phyloP scores from a whole-genome alignment of 2,888 invertebrate genomes.

The Rotaria magnacalcarata region DNA sequence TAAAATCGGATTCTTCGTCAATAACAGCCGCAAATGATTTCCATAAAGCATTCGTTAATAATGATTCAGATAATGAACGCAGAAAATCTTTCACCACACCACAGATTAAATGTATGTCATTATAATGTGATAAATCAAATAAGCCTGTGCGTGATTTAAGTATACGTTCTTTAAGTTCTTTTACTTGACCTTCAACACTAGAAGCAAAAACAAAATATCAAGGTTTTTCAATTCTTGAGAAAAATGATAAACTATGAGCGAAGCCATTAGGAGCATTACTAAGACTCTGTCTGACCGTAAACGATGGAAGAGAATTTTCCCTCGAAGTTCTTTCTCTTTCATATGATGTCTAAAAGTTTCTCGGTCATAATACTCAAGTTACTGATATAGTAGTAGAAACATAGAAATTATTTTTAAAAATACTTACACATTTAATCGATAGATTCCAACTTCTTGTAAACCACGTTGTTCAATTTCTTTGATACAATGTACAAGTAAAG shows the following conservation, averaged over 20 bases:
- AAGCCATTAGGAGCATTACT: too few relatives aligned
- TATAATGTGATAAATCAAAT: slow-evolving; percentile 42
- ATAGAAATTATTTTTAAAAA: not conserved
- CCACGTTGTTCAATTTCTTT: slow-evolving; percentile 46
- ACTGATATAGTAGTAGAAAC: too few relatives aligned
- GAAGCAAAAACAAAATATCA: not conserved
- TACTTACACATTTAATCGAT: slow-evolving; percentile 43
- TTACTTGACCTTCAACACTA: slow-evolving; percentile 46
- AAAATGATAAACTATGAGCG: too few relatives aligned
- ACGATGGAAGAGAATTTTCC: too few relatives aligned
- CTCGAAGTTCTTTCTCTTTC: too few relatives aligned
- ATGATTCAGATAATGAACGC: slow-evolving; percentile 44
- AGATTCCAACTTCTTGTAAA: slow-evolving; percentile 45
- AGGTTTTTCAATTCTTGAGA: too few relatives aligned
- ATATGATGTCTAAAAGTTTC: too few relatives aligned
- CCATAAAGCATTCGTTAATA: slow-evolving; percentile 44
- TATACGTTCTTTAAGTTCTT: slow-evolving; percentile 43
- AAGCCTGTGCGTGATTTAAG: slow-evolving; percentile 37
- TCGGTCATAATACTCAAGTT: too few relatives aligned
- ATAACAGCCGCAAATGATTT: slow-evolving; percentile 36
- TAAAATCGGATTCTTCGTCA: slow-evolving; percentile 39
- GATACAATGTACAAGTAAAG: slow-evolving; percentile 39
- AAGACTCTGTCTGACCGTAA: too few relatives aligned
- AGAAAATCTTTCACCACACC: slow-evolving; percentile 47
- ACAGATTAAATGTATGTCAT: slow-evolving; percentile 44